Conservation (phyloP, 2,888 invertebrate genomes). For the Scelioninae gen. 2 region DNA sequence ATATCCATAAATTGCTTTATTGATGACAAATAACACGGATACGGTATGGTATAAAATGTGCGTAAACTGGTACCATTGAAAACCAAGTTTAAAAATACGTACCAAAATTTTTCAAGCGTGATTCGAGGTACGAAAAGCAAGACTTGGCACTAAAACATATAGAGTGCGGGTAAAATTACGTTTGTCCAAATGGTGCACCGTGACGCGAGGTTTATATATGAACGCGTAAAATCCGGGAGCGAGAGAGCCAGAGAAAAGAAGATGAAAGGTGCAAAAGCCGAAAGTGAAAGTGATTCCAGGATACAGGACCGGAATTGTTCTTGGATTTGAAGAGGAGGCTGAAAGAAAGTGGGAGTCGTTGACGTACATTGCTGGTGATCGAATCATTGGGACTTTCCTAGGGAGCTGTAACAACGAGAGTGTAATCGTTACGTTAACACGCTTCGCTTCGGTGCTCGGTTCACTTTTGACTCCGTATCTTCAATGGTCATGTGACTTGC, state of each 20-base stretch:
- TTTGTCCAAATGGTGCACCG: slow-evolving; percentile 15
- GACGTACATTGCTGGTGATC: slow-evolving; percentile 21
- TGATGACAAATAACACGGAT: too few relatives aligned
- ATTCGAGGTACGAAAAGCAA: background rate
- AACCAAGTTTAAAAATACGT: background rate
- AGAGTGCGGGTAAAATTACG: slow-evolving; percentile 15
- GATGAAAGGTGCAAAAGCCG: slow-evolving; percentile 43
- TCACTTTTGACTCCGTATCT: slow-evolving; percentile 30
- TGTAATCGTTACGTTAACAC: slow-evolving; percentile 63
- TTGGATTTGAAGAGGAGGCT: slow-evolving; percentile 31
- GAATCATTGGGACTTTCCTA: slow-evolving; percentile 46
- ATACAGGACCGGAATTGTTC: slow-evolving; percentile 46
- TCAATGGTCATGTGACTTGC: slow-evolving; percentile 6
- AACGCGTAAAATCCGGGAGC: slow-evolving; percentile 38
- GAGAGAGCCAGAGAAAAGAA: slow-evolving; percentile 31
- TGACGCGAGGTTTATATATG: slow-evolving; percentile 35
- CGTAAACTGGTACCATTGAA: too few relatives aligned
- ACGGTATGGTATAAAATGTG: too few relatives aligned
- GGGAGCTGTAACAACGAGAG: slow-evolving; percentile 43
- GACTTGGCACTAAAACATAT: background rate
- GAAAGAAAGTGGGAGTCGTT: slow-evolving; percentile 38
- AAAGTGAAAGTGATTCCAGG: slow-evolving; percentile 57
- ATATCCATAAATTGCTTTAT: too few relatives aligned
- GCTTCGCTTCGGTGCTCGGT: slow-evolving; percentile 56
- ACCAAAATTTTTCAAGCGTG: slow-evolving; percentile 3